Conservation (phyloP, 2,888 invertebrate species). For the Cyrtodaria siliqua region DNA sequence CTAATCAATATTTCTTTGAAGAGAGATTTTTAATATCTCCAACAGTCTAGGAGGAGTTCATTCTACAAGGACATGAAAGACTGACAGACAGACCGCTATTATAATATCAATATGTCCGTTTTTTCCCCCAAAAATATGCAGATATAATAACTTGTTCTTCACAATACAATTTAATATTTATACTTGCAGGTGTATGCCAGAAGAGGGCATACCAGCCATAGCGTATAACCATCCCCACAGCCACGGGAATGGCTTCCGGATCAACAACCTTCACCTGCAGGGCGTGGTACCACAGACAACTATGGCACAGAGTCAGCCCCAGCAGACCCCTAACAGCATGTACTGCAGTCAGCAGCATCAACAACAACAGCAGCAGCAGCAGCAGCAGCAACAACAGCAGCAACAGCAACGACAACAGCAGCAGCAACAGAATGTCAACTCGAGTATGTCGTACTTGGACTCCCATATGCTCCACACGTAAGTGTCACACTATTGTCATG, state of each 20-base stretch:
- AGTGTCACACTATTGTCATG: slow-evolving; percentile 17
- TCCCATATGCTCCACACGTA: slow-evolving; percentile 64
- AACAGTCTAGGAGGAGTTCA: no score
- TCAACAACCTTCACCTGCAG: slow-evolving; percentile 57
- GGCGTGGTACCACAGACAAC: slow-evolving; percentile 26
- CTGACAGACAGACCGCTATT: no score
- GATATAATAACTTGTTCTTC: no score
- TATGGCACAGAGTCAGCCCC: slow-evolving; percentile 28
- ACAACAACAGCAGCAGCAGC: slow-evolving; percentile 46
- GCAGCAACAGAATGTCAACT: no score
- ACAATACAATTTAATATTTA: no score
- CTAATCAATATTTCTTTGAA: no score
- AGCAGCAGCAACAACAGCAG: slow-evolving; percentile 52
- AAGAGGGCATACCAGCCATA: slow-evolving; percentile 73
- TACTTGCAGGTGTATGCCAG: slow-evolving; percentile 73
- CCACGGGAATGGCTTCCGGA: slow-evolving; percentile 56
- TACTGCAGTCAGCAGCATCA: slow-evolving; percentile 52
- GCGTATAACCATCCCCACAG: slow-evolving; percentile 62
- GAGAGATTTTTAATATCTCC: no score
- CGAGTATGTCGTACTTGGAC: slow-evolving; percentile 47
- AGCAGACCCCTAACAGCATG: slow-evolving; percentile 33
- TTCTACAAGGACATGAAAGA: no score
- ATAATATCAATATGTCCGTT: no score
- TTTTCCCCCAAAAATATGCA: no score
- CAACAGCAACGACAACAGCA: no score